Conservation (phyloP, 1,140 invertebrate genomes). For the Psilanteris sp. region DNA sequence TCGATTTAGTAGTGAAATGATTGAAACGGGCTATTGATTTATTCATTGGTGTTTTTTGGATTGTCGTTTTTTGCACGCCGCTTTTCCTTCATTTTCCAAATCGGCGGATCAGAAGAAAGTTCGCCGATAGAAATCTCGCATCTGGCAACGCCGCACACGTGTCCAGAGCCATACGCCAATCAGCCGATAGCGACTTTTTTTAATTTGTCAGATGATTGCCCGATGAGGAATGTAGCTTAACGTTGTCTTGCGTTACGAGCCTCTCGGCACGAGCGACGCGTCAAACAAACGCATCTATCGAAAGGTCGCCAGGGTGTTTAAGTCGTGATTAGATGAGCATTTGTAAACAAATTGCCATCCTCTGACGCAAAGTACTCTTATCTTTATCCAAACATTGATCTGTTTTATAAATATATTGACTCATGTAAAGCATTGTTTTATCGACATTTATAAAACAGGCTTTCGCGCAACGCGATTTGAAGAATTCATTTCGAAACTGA, state of each 20-base stretch:
- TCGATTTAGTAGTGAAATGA: constrained; percentile 25
- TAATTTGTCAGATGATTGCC: constrained; percentile 46
- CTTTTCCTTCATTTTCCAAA: constrained; percentile 58
- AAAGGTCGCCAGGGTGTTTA: constrained; percentile 32
- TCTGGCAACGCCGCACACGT: constrained; percentile 31
- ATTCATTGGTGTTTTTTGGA: not conserved
- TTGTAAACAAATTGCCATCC: constrained; percentile 19
- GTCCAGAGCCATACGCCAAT: constrained; percentile 47
- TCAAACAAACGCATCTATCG: constrained; percentile 33
- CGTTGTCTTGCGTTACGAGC: constrained; percentile 22
- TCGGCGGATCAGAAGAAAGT: constrained; percentile 48
- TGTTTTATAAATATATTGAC: constrained; percentile 10
- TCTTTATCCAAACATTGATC: constrained; percentile 15
- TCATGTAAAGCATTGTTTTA: not conserved
- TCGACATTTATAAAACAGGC: too few relatives aligned
- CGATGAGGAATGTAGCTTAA: constrained; percentile 46
- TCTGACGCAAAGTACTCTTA: constrained; percentile 5
- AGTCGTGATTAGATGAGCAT: constrained; percentile 5
- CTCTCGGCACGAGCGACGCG: constrained; percentile 45
- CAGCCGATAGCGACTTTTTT: constrained; percentile 43
- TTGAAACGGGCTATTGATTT: constrained; percentile 2
- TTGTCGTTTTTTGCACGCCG: not conserved
- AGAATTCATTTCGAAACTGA: too few relatives aligned
- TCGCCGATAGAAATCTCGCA: constrained; percentile 47
- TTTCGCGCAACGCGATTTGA: too few relatives aligned